Base-by-base conservation (phyloP, 2,113 vertebrate genomes). In the Bubo bubo region DNA sequence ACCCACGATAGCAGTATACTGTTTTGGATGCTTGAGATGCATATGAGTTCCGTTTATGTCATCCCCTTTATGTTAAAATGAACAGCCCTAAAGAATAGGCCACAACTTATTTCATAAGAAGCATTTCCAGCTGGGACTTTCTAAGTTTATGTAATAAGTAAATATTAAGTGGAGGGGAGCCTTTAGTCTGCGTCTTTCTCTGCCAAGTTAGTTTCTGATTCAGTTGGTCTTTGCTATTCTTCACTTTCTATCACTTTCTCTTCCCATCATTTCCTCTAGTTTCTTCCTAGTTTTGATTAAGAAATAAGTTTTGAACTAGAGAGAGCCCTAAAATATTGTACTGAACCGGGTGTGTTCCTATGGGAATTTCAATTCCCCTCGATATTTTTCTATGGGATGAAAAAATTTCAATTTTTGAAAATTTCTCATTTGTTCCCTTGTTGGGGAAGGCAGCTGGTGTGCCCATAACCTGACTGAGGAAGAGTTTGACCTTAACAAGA, bases 151-250 rank as follows among this genome's bases (percentile, higher is more conserved):
- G 10, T 21, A 58, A 32, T 35, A 82, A 59, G 19, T 28, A 79
- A 76, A 39, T 28, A 60, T 2, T 20, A 64, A 85, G 34, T 53
- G 55, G 19, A 88, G 24, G 10, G 37, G 43, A 60, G 6, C 10
- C 34, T 79, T 55, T 37, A 37, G 43, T 20, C 3, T 5, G 14
- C 0, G 0, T 23, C 15, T 53, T 72, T 71, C 34, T 86, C 52
- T 82, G 11, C 17, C 26, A 62, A 73, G 13, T 39, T 18, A 55
- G 53, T 13, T 19, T 63, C 21, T 49, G 55, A 87, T 67, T 75
- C n/a, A 74, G 18, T 26, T 88, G 24, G 2, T 58, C 39, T 76
- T 79, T 70, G 23, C 24, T 82, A 1, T 73, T 90, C 63, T 67
- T 10, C 8, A 14, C 1, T 74, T 88, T 56, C 35, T 83, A 21